phyloP scores from a whole-genome alignment of 2,888 invertebrate genomes.

The Plagodis dolabraria region DNA sequence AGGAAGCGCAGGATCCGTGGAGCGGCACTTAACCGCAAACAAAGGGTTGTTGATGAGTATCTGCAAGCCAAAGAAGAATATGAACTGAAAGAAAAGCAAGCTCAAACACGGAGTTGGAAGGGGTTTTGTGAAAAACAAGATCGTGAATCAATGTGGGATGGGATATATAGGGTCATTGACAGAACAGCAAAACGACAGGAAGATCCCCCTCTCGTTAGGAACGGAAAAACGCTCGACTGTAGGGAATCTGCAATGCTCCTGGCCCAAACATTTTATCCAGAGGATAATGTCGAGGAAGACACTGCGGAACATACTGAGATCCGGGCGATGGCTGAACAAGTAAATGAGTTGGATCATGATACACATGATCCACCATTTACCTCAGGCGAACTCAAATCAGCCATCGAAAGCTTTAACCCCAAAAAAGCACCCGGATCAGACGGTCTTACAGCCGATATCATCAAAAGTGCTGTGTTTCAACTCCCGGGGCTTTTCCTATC shows the following conservation, averaged over 20 bases:
- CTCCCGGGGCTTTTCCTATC: neutral
- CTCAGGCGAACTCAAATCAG: too few relatives aligned
- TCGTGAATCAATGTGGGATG: neutral
- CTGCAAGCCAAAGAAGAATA: neutral
- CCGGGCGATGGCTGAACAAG: too few relatives aligned
- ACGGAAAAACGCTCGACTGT: too few relatives aligned
- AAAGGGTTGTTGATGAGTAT: neutral
- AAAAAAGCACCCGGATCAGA: constrained; percentile 10
- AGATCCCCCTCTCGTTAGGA: too few relatives aligned
- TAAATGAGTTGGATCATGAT: too few relatives aligned
- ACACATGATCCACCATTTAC: too few relatives aligned
- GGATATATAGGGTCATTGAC: too few relatives aligned
- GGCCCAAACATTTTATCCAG: too few relatives aligned
- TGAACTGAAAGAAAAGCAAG: neutral
- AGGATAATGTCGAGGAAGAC: too few relatives aligned
- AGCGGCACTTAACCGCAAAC: neutral
- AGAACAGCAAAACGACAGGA: too few relatives aligned
- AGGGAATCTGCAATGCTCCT: too few relatives aligned
- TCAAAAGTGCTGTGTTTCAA: neutral
- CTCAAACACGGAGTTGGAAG: neutral
- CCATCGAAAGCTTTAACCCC: neutral
- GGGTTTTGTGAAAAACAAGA: neutral
- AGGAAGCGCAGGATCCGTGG: neutral
- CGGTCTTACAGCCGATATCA: constrained; percentile 5
- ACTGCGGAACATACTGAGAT: too few relatives aligned